A percentile compares a stretch with the other conserved stretches of the same genome.
These are phyloP conservation scores for Probosciger aterrimus DNA, from an alignment of 2,113 vertebrate genomes.

Conservation along the genomic window DNA sequence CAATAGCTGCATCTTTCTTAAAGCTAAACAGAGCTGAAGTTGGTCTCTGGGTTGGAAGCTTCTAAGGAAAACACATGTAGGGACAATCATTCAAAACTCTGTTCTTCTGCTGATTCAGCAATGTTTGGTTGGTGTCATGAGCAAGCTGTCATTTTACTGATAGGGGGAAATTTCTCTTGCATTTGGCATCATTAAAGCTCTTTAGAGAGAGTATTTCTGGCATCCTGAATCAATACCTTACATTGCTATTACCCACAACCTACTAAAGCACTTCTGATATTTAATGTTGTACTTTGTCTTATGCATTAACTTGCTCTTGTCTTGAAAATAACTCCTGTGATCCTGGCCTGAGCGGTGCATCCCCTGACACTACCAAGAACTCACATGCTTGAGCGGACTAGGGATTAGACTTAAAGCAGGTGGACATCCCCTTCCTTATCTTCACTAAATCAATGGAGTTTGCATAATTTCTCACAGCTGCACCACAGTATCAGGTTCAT, in stretches of 20 bases:
- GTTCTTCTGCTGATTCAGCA: not conserved
- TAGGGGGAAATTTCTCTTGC: not conserved
- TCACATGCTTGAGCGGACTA: not conserved
- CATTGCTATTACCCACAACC: not conserved
- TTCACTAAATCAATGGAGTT: not conserved
- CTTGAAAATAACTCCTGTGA: not conserved
- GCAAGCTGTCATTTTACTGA: not conserved
- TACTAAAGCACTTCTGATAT: not conserved
- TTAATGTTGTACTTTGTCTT: not conserved
- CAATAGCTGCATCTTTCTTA: not conserved
- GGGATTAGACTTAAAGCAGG: not conserved
- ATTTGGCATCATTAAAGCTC: not conserved
- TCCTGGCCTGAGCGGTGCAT: not conserved
- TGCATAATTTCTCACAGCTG: not conserved
- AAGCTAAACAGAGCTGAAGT: not conserved
- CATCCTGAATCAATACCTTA: not conserved
- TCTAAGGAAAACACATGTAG: not conserved
- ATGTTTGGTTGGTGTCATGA: not conserved
- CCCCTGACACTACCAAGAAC: not conserved
- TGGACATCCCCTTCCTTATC: not conserved
- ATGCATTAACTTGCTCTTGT: not conserved
- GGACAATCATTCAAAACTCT: not conserved
- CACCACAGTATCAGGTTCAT: not conserved
- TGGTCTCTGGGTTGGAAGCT: not conserved
- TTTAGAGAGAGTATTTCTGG: not conserved